Evolutionary conservation across 2,113 vertebrate genomes (phyloP), one percentile per base, ranked within the genome.

Genomic region (Myanophis thanlyinensis): DNA sequence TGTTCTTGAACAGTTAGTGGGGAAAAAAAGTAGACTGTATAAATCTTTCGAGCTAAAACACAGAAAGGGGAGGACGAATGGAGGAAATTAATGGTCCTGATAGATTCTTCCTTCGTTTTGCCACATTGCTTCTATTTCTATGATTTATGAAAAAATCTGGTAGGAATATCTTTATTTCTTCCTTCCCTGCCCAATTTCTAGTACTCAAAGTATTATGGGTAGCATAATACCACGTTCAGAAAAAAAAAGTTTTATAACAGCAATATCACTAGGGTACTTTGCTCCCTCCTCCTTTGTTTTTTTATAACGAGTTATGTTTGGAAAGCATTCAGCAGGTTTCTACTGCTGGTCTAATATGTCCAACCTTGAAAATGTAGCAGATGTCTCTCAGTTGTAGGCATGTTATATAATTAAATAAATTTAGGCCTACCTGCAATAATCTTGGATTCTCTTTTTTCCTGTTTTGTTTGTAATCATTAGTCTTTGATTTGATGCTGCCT

Each of bases 41-140:
- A 59, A 8, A 92, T 85, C 59, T 53, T 92, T 59, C 22, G 53
- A 90, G 88, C 62, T 67, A 94, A 94, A 84, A 91, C 94, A 91
- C 73, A 40, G 35, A 80, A 44, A 40, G 35, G 73, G 35, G 35
- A 44, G 35, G 35, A 20, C 1, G 73, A 80, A 80, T 40, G 18
- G 73, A 54, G 22, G 46, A 30, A 30, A 46, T 30, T 89, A 59
- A 53, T 35, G 52, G 23, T 44, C 30, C 49, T 27, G 35, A 84
- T 8, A 67, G 48, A 90, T 22, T 80, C 18, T 73, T 27, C 22
- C 48, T 85, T 44, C 25, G 35, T 23, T 27, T 85, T 62, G 67
- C 10, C 3, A 23, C 20, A 22, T 73, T 30, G 47, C 18, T 44
- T 91, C 35, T 91, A 2, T 52, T 84, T 84, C 35, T 35, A 20